Evolutionary conservation across 1,140 invertebrate genomes (phyloP), one percentile per base, ranked within the genome.

Genomic region (Maniola jurtina): DNA sequence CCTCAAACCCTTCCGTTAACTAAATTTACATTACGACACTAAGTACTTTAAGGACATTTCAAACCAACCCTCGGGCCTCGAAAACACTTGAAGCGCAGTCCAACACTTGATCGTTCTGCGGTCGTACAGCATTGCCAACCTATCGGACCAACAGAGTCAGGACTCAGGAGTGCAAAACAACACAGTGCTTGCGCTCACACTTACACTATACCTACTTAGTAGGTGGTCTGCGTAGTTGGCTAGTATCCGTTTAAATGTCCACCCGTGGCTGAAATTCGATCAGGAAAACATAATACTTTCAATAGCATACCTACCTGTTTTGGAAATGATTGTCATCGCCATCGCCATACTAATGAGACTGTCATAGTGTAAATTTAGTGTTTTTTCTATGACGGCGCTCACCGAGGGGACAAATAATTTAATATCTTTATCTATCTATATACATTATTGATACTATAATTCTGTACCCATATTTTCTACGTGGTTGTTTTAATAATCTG

Each of bases 351-450:
- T 13, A 34, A 35, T n/a, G 4, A n/a, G n/a, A n/a, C 3, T 57
- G 55, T 38, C 55, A 35, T 38, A 57, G 35, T 57, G 55, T 57
- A 57, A 57, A 38, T 40, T 36, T 38, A 57, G 34, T 9, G 52
- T 48, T 61, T 40, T 48, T 61, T 15, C n/a, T 67, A 56, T 61
- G 65, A 61, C 42, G 42, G 15, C 65, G 40, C 15, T 57, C 42
- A 34, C 59, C 59, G 59, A 36, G 65, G 15, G n/a, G 57, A 61
- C 34, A 34, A 56, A 25, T 33, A 14, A 64, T 58, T 15, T 33
- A 13, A 50, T 50, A 7, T 50, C 5, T 50, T 50, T 11, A 47
- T 47, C 45, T 11, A 6, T 16, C 14, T 6, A 50, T 16, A 1
- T 50, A 16, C 7, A 6, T 16, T 25, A 0, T 50, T 9, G 0